Evolutionary conservation across 2,797 vertebrate species (phyloP).

Genomic region (Clarias pachynema): DNA sequence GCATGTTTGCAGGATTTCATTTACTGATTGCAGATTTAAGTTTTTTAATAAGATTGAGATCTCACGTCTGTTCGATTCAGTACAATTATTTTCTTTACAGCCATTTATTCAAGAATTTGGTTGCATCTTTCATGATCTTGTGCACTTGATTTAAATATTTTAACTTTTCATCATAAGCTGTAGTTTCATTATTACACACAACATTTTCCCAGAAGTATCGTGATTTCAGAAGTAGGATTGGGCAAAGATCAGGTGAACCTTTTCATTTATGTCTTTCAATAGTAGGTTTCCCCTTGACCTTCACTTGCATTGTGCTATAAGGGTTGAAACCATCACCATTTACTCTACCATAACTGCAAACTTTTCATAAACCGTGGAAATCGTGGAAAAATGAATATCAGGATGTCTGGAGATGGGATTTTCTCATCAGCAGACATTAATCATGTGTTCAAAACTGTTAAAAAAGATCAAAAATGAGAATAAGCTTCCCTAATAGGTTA

Average conservation of each 20-base stretch:
- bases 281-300: background rate
- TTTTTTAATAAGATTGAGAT: background rate
- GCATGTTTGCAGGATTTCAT: background rate
- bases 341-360: background rate
- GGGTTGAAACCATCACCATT: background rate
- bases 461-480: background rate
- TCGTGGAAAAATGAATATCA: background rate
- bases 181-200: background rate
- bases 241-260: background rate
- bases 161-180: background rate
- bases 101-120: background rate
- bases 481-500: background rate
- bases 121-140: background rate
- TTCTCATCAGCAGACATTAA: background rate
- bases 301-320: background rate
- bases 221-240: too few species aligned
- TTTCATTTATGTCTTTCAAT: slow-evolving; percentile 1
- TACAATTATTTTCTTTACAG: background rate
- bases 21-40: background rate
- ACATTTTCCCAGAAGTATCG: background rate
- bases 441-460: background rate
- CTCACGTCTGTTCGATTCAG: background rate
- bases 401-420: background rate
- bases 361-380: background rate
- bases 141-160: background rate